These are phyloP conservation scores for Agrotis exclamationis DNA, from an alignment of 2,888 invertebrate genomes.

Conservation along the genomic window DNA sequence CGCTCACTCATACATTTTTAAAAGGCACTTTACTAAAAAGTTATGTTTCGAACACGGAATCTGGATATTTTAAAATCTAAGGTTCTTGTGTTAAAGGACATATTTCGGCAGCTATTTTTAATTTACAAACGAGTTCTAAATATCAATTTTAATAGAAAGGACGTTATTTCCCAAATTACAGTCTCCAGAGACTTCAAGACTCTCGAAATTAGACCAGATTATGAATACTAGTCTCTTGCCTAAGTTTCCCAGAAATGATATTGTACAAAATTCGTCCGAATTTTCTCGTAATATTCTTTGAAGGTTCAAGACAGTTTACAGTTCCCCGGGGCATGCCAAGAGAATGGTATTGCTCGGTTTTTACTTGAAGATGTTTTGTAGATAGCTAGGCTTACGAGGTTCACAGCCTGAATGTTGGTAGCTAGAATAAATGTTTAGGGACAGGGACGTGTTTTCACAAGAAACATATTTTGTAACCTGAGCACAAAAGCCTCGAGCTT, in stretches of 20 bases:
- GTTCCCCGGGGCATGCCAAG: conserved; percentile 27
- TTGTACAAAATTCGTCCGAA: conserved; percentile 27
- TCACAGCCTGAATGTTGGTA: background rate
- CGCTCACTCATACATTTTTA: too few species aligned
- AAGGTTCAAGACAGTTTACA: conserved; percentile 37
- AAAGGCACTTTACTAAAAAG: too few species aligned
- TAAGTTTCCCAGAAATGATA: conserved; percentile 32
- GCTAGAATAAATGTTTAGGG: background rate
- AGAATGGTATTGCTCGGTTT: conserved; percentile 24
- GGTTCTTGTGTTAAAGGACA: too few species aligned
- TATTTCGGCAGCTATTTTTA: background rate
- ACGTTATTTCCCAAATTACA: background rate
- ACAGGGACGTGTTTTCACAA: background rate
- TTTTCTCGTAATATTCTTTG: conserved; percentile 45
- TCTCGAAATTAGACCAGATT: conserved; percentile 23
- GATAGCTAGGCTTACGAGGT: background rate
- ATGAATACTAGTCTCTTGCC: conserved; percentile 32
- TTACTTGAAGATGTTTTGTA: conserved; percentile 30
- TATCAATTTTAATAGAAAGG: background rate
- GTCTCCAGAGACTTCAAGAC: conserved; percentile 12
- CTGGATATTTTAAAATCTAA: too few species aligned
- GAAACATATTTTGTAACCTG: too few species aligned
- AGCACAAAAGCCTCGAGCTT: too few species aligned
- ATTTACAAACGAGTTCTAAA: background rate
- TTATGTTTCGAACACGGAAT: too few species aligned